Evolutionary conservation across 2,888 invertebrate genomes (phyloP), one percentile per base, ranked within the genome.

Genomic region (Himalopsyche tibetana): DNA sequence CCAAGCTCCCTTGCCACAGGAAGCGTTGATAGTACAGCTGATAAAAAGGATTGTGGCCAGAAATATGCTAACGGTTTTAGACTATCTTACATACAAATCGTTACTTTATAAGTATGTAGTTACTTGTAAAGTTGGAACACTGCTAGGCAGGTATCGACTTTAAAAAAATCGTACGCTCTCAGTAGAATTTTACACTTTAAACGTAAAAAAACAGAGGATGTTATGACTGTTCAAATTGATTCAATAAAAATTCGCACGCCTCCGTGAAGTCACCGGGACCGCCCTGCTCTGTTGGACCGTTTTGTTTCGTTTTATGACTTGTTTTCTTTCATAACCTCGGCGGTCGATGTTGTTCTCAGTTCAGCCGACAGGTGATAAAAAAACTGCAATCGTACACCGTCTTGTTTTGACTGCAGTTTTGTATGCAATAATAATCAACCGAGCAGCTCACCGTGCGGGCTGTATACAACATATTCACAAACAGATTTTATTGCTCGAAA

Each of bases 371-470:
- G 63, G 63, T 63, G 63, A 63, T 63, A 63, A 63, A 63, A 28
- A 63, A 63, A 63, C 19, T 63, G 63, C 63, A 63, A 63, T 63
- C 63, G 19, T 63, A 19, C 63, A 63, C 63, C 63, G 63, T 63
- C 19, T 19, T 63, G 63, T 63, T 63, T 19, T 63, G 63, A 63
- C 63, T 63, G 63, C 63, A 63, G 63, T 63, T 63, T 12, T 63
- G 63, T 2, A 63, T 28, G 51, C 28, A 63, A 63, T 56, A 56
- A 56, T 56, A 56, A 17, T n/a, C 56, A 56, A n/a, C 17, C 3
- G 4, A 56, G n/a, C 56, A 63, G 28, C 63, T 6, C 19, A n/a
- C 19, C 19, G 19, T 63, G 63, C 11, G 63, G 63, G 6, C 63
- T 8, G 12, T 55, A 51, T 51, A 11, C 15, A 15, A 51, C 51